Evolutionary conservation across 1,140 invertebrate species (phyloP).

Genomic region (Lepidotrigona ventralis): DNA sequence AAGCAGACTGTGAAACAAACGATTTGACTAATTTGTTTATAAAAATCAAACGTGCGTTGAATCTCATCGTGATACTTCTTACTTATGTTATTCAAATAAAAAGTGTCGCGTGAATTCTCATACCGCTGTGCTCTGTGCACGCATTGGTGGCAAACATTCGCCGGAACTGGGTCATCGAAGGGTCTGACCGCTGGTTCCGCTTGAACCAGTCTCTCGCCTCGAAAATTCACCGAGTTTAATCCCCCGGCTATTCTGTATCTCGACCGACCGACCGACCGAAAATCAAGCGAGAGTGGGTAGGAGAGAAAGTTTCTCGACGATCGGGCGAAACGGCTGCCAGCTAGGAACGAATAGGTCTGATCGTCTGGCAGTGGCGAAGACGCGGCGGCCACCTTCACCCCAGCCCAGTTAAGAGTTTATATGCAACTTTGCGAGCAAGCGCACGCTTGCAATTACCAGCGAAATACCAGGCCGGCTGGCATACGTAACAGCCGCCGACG

Average conservation of each 20-base stretch:
- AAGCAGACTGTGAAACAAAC: no score
- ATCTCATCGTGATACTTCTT: no score
- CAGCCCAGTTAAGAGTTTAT: slow-evolving; percentile 18
- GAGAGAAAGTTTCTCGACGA: not conserved
- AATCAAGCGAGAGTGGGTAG: no score
- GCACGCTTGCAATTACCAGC: slow-evolving; percentile 30
- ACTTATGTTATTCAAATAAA: no score
- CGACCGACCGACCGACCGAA: no score
- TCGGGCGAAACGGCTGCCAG: not conserved
- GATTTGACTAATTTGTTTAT: no score
- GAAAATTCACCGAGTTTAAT: not conserved
- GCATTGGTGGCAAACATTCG: no score
- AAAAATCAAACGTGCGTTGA: no score
- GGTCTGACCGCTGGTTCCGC: not conserved
- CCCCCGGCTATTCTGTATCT: not conserved
- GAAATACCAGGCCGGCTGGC: slow-evolving; percentile 23
- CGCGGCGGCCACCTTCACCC: not conserved
- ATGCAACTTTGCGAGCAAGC: slow-evolving; percentile 22
- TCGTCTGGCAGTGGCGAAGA: not conserved
- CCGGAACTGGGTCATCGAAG: slow-evolving; percentile 25
- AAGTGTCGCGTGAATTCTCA: no score
- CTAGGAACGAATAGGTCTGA: not conserved
- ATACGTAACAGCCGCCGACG: slow-evolving; percentile 14
- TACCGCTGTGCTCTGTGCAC: no score
- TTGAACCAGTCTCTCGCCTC: not conserved